Evolutionary conservation across 2,888 invertebrate genomes (phyloP), one percentile per base, ranked within the genome.

Genomic region (Sinopyrophorus schimmeli): DNA sequence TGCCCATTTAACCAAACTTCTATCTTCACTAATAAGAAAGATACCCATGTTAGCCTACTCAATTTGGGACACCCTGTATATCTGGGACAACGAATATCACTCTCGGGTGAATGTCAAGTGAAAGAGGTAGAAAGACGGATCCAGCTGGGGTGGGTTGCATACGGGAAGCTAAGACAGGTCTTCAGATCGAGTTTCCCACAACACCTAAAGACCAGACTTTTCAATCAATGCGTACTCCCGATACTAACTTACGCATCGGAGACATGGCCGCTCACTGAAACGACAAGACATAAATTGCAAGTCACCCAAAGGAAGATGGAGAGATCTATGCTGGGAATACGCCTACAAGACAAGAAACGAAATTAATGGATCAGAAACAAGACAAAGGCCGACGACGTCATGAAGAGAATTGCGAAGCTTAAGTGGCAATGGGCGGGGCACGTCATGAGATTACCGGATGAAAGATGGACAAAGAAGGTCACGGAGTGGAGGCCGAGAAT

Each of bases 391-490:
- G 9, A 3, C 7, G 24, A 24, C 5, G n/a, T 24, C 3, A 10
- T n/a, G 9, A 10, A 30, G 5, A 15, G 7, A 31, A n/a, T n/a
- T n/a, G n/a, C n/a, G n/a, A 31, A 9, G 16, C 16, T 31, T 3
- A 31, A 2, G 3, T 31, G 31, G 14, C 15, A 17, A 12, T 26
- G n/a, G 26, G 11, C 31, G 9, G 15, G 31, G 5, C 31, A 31
- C 16, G 6, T 31, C 3, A 31, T 31, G 16, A 31, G 15, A 17
- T 3, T 4, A 28, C 2, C 10, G n/a, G 10, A 28, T 9, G 10
- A 5, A 10, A 30, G 3, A 17, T 3, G 14, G 14, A 32, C 9
- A 3, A 17, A 18, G 14, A 17, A 32, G 10, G 11, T 32, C 1
- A 5, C 10, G 6, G 10, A 32, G 7, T 18, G 32, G 3, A 32